phyloP scores from a whole-genome alignment of 2,888 invertebrate species.

The Rotaria magnacalcarata region DNA sequence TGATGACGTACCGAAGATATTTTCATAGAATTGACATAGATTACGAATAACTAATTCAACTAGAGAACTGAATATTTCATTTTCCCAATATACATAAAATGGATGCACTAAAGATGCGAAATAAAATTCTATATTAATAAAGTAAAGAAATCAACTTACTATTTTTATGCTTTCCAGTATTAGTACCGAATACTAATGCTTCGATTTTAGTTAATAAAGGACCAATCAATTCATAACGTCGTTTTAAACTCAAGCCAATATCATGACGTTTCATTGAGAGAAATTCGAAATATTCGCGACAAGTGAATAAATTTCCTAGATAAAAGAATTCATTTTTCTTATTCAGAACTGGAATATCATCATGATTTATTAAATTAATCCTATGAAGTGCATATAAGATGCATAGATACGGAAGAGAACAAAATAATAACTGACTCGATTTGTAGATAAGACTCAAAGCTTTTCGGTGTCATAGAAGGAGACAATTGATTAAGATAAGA shows the following conservation, averaged over 20 bases:
- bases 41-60: slow-evolving; percentile 22
- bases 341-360: too few relatives aligned
- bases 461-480: too few relatives aligned
- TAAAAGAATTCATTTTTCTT: too few relatives aligned
- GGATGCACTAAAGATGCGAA: background rate
- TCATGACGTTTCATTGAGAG: background rate
- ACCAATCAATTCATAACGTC: background rate
- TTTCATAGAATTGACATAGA: slow-evolving; percentile 14
- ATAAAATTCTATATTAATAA: background rate
- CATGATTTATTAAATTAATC: too few relatives aligned
- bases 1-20: background rate
- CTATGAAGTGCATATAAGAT: too few relatives aligned
- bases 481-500: too few relatives aligned
- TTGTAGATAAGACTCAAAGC: too few relatives aligned
- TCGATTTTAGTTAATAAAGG: slow-evolving; percentile 4
- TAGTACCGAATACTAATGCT: slow-evolving; percentile 20
- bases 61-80: background rate
- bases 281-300: slow-evolving; percentile 20
- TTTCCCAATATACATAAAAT: background rate
- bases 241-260: background rate
- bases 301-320: background rate
- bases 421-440: too few relatives aligned
- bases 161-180: background rate
- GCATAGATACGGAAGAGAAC: too few relatives aligned
- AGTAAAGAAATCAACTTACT: background rate